phyloP scores from a whole-genome alignment of 2,113 vertebrate species.

The Silurus glanis region DNA sequence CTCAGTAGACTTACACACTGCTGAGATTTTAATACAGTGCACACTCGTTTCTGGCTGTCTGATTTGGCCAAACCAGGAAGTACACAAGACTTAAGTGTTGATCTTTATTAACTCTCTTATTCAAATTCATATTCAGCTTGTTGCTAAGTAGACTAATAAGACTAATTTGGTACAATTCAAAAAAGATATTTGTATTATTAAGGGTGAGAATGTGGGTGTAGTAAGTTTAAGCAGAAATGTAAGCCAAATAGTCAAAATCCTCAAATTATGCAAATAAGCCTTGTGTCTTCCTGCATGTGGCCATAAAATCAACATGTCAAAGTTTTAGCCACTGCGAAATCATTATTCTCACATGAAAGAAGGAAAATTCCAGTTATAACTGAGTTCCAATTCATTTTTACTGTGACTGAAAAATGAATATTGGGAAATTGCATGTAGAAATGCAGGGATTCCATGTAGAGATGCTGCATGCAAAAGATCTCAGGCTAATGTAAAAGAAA shows the following conservation, averaged over 20 bases:
- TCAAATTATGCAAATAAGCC: neutral
- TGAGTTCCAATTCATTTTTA: constrained; percentile 58
- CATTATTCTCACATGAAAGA: constrained; percentile 61
- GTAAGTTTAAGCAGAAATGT: neutral
- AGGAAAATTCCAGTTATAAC: constrained; percentile 34
- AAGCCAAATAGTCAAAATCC: neutral
- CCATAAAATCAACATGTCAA: neutral
- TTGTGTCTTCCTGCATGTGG: constrained; percentile 19
- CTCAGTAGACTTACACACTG: constrained; percentile 8
- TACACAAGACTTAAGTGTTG: neutral
- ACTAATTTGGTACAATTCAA: neutral
- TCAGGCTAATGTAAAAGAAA: constrained; percentile 4
- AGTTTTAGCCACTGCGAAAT: constrained; percentile 23
- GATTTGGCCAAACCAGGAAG: constrained; percentile 12
- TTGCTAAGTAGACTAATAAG: neutral
- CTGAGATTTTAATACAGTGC: neutral
- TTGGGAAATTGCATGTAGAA: constrained; percentile 45
- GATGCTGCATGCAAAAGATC: constrained; percentile 53
- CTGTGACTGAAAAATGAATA: constrained; percentile 55
- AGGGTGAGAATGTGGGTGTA: neutral
- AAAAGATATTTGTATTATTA: neutral
- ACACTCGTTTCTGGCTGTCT: neutral
- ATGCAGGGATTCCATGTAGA: constrained; percentile 45
- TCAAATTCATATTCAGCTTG: no score
- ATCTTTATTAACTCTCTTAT: neutral